Base-by-base conservation (phyloP, 2,888 invertebrate species). In the Apamea sordens region DNA sequence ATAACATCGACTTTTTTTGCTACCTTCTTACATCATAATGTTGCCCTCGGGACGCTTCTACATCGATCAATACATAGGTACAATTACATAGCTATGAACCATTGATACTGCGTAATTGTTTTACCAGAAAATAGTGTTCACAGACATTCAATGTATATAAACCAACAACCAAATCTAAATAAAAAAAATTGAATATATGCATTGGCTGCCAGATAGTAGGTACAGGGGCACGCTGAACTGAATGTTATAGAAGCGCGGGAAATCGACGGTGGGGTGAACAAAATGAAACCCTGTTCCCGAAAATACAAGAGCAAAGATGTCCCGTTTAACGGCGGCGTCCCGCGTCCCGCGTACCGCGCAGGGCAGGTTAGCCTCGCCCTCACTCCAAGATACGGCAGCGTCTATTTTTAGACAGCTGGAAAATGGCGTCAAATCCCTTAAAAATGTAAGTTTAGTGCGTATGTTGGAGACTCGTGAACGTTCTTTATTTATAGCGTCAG, bases 361-460 rank as follows among this genome's bases (percentile, higher is more conserved):
- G 85, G 86, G 50, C 79, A 82, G 73, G 67, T 77, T 80, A 32
- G 74, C 76, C 75, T 78, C 84, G 41, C 88, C 86, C 89, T 78
- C 86, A 67, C 83, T 86, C 89, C 90, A 84, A 89, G 83, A 82
- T 82, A 83, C 81, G 77, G 72, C 47, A 79, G 70, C 41, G 76
- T 91, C 93, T 93, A 93, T 93, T 93, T 93, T 92, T 93, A 93
- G 93, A 90, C 76, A 87, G 90, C 91, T 91, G 91, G 89, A 93
- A 93, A 92, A 91, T 89, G 90, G 89, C 90, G 85, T 89, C 88
- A 88, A 89, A 86, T 86, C 84, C 86, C 79, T 87, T 84, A 83
- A 89, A 89, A 92, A 87, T 79, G 86, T 85, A 87, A 85, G 82
- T 82, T 82, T 83, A 76, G 64, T 77, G 75, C 74, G 86, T 81